These are phyloP conservation scores for Meandrusa payeni DNA, from an alignment of 2,888 invertebrate species.

Conservation along the genomic window DNA sequence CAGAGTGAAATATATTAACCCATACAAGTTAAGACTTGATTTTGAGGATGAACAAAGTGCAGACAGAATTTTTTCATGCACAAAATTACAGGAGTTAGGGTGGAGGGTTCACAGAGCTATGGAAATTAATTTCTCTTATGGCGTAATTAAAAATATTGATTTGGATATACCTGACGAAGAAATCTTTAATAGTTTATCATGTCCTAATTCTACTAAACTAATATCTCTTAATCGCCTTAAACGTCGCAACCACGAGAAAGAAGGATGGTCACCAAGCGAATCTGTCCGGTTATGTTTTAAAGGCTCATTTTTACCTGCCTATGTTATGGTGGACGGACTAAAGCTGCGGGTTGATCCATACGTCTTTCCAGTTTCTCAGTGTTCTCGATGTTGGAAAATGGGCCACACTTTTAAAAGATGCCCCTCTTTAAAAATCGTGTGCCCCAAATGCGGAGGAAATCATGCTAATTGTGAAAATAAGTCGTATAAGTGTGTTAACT, in stretches of 20 bases:
- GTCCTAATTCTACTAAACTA: neutral
- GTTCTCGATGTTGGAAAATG: no score
- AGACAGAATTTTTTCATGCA: no score
- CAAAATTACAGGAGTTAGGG: no score
- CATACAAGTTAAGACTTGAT: no score
- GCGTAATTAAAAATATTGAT: slow-evolving; percentile 19
- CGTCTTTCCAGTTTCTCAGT: slow-evolving; percentile 25
- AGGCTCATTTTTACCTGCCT: slow-evolving; percentile 22
- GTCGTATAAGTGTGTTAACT: slow-evolving; percentile 20
- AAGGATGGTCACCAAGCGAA: slow-evolving; percentile 27
- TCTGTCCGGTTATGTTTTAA: slow-evolving; percentile 26
- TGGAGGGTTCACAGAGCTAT: no score
- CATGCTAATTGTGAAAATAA: slow-evolving; percentile 27
- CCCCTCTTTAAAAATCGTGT: slow-evolving; percentile 20
- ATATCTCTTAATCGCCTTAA: slow-evolving; percentile 16
- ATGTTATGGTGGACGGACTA: slow-evolving; percentile 22
- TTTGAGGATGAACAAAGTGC: no score
- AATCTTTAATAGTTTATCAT: slow-evolving; percentile 8
- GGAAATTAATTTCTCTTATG: slow-evolving; percentile 8
- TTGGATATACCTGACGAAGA: slow-evolving; percentile 21
- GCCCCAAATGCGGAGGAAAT: slow-evolving; percentile 26
- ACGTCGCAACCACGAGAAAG: slow-evolving; percentile 12
- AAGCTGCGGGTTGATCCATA: slow-evolving; percentile 25
- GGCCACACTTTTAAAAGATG: slow-evolving; percentile 15
- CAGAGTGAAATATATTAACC: no score